Conservation (phyloP, 2,888 invertebrate genomes). For the Alloscopus bannaensis region DNA sequence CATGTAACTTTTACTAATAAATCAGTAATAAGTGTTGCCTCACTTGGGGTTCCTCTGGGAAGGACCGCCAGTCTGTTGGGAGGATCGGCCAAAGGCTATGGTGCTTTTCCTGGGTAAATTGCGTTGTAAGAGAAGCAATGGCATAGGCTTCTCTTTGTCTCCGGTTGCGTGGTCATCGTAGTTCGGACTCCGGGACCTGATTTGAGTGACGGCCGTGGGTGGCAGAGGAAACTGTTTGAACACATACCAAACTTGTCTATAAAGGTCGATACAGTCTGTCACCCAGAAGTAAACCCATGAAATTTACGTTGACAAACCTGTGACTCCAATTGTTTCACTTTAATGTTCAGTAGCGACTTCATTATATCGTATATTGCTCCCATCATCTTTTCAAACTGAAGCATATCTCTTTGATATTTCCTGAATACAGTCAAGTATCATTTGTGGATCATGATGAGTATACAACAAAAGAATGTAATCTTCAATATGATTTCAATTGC, state of each 20-base stretch:
- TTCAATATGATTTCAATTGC: too few relatives aligned
- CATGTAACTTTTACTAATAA: too few relatives aligned
- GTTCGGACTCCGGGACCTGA: conserved; percentile 40
- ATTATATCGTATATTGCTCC: conserved; percentile 64
- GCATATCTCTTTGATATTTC: conserved; percentile 61
- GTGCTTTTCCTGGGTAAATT: too few relatives aligned
- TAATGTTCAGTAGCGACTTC: conserved; percentile 66
- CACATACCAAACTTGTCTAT: not conserved
- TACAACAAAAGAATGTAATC: too few relatives aligned
- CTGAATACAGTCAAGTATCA: conserved; percentile 27
- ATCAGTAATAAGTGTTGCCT: too few relatives aligned
- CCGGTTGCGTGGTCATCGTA: too few relatives aligned
- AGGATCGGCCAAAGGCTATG: too few relatives aligned
- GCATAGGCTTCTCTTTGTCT: not conserved
- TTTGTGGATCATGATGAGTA: too few relatives aligned
- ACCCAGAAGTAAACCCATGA: not conserved
- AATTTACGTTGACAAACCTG: conserved; percentile 22
- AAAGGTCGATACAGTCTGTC: too few relatives aligned
- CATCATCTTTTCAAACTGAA: conserved; percentile 64
- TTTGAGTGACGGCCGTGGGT: conserved; percentile 35
- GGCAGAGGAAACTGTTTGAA: conserved; percentile 49
- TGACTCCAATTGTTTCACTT: conserved; percentile 46
- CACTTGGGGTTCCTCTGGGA: too few relatives aligned
- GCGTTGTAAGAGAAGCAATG: not conserved
- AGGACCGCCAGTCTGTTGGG: too few relatives aligned